Conservation (phyloP, 2,797 vertebrate genomes). For the Holocentrus rufus region DNA sequence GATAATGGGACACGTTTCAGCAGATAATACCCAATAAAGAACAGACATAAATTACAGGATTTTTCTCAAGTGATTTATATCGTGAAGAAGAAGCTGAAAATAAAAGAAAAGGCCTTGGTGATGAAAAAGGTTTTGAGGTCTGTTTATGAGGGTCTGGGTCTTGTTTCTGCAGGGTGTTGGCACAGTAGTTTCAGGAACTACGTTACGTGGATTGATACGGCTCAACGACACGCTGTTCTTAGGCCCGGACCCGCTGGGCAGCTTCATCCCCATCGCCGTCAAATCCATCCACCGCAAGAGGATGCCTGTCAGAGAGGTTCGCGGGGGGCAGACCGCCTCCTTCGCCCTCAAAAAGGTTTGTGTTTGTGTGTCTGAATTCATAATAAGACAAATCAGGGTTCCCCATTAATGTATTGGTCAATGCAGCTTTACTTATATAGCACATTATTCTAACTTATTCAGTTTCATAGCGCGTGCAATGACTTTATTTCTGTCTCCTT, state of each 20-base stretch:
- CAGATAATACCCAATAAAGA: neutral
- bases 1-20: neutral
- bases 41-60: neutral
- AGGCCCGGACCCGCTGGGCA: conserved; percentile 88
- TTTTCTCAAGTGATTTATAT: neutral
- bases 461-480: no score
- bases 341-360: conserved; percentile 89
- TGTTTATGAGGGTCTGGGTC: neutral
- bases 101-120: no score
- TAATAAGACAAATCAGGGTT: no score
- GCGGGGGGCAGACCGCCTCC: conserved; percentile 89
- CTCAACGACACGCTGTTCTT: conserved; percentile 88
- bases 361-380: no score
- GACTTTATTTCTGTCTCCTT: neutral
- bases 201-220: conserved; percentile 87
- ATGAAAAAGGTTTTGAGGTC: no score
- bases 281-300: conserved; percentile 92
- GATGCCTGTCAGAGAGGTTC: conserved; percentile 90
- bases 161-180: conserved; percentile 83
- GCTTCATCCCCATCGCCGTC: conserved; percentile 87
- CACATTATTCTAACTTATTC: no score
- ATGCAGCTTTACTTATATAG: no score
- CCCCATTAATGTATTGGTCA: no score
- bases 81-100: no score
- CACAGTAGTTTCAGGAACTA: conserved; percentile 90